phyloP scores from a whole-genome alignment of 2,797 vertebrate species.

The Ficedula albicollis region DNA sequence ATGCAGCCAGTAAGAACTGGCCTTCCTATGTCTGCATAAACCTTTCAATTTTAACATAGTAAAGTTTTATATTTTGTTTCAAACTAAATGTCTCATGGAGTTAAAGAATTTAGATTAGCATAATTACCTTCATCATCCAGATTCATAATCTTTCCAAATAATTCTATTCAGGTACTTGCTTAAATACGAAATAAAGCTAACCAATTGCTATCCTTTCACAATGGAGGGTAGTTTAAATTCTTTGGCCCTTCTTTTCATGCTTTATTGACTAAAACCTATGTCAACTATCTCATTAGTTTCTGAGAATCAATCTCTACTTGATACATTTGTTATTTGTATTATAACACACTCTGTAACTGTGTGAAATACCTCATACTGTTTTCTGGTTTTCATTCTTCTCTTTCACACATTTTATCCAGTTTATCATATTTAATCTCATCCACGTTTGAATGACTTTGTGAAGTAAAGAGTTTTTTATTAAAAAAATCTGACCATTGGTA shows the following conservation, averaged over 20 bases:
- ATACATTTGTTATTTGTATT: not conserved
- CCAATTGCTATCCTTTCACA: not conserved
- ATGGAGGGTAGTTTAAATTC: not conserved
- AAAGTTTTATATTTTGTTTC: not conserved
- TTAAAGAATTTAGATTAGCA: not conserved
- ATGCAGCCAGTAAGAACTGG: not conserved
- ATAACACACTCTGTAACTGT: fast-evolving
- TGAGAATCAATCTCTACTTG: not conserved
- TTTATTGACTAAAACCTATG: not conserved
- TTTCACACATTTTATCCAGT: not conserved
- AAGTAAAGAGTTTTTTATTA: not conserved
- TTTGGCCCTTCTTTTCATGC: not conserved
- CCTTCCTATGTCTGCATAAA: not conserved
- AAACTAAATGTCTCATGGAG: not conserved
- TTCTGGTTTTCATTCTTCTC: not conserved
- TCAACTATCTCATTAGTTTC: not conserved
- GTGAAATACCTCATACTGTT: not conserved
- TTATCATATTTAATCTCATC: not conserved
- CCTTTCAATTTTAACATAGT: not conserved
- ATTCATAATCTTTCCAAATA: not conserved
- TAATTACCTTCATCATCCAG: not conserved
- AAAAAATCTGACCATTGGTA: not conserved
- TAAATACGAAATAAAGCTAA: not conserved
- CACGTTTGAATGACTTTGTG: not conserved
- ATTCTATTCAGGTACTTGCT: not conserved